These are phyloP conservation scores for Pseudococcus jackbeardsleyi DNA, from an alignment of 2,888 invertebrate species.

Conservation along the genomic window DNA sequence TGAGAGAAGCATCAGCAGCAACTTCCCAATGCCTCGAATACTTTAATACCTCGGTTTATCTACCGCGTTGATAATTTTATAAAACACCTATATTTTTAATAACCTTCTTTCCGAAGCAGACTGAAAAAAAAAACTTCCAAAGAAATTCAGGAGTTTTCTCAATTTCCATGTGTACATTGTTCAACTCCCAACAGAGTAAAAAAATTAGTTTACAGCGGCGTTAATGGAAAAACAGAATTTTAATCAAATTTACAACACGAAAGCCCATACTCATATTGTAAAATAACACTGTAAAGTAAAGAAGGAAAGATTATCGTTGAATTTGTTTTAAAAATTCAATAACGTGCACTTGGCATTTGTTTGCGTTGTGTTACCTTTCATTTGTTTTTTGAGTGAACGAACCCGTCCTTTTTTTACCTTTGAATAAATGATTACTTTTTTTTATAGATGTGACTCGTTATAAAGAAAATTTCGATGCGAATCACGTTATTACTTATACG, in stretches of 20 bases:
- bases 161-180: neutral
- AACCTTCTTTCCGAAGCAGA: neutral
- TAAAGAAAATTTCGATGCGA: neutral
- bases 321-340: neutral
- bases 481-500: neutral
- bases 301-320: neutral
- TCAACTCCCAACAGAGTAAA: neutral
- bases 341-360: neutral
- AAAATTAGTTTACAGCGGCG: neutral
- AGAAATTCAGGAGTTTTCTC: neutral
- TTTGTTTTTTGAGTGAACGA: neutral
- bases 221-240: slow-evolving; percentile 3
- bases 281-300: neutral
- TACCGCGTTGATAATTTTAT: too few species aligned
- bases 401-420: neutral
- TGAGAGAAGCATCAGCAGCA: neutral
- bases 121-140: neutral
- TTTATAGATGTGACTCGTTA: neutral
- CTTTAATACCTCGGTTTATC: too few species aligned
- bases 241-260: slow-evolving; percentile 1
- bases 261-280: neutral
- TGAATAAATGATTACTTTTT: neutral
- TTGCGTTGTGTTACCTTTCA: neutral
- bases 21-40: neutral
- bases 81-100: too few species aligned